Conservation (phyloP, 2,888 invertebrate genomes). For the Actias luna region DNA sequence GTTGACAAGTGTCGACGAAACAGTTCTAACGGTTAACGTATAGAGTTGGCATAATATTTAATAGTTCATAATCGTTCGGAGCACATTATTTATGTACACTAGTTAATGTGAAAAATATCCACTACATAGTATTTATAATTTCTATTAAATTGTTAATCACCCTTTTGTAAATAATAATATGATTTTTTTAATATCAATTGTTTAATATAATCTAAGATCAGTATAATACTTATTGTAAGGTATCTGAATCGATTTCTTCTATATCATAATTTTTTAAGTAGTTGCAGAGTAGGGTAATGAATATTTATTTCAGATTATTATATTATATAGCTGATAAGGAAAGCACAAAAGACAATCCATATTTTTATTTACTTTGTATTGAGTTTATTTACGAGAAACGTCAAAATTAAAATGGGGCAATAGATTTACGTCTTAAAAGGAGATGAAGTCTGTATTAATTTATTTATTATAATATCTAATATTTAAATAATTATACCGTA, state of each 20-base stretch:
- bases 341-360: constrained; percentile 73
- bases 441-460: constrained; percentile 16
- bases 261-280: constrained; percentile 46
- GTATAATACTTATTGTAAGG: constrained; percentile 8
- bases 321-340: constrained; percentile 52
- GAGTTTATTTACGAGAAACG: constrained; percentile 60
- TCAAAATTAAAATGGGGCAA: constrained; percentile 53
- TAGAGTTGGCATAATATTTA: constrained; percentile 39
- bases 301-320: constrained; percentile 72
- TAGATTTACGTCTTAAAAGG: constrained; percentile 32
- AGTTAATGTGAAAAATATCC: constrained; percentile 71
- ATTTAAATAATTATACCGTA: background rate
- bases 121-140: constrained; percentile 74
- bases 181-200: constrained; percentile 51
- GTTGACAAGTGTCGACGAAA: constrained; percentile 32
- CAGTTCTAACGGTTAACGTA: constrained; percentile 22
- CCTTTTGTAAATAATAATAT: constrained; percentile 10
- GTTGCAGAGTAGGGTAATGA: constrained; percentile 57
- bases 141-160: constrained; percentile 58
- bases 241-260: constrained; percentile 35
- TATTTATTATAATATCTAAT: constrained; percentile 20
- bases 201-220: constrained; percentile 33
- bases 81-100: constrained; percentile 69
- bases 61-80: constrained; percentile 61
- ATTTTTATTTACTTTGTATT: constrained; percentile 64